These are phyloP conservation scores for Condylura cristata DNA, from an alignment of 2,113 vertebrate species.

Conservation along the genomic window DNA sequence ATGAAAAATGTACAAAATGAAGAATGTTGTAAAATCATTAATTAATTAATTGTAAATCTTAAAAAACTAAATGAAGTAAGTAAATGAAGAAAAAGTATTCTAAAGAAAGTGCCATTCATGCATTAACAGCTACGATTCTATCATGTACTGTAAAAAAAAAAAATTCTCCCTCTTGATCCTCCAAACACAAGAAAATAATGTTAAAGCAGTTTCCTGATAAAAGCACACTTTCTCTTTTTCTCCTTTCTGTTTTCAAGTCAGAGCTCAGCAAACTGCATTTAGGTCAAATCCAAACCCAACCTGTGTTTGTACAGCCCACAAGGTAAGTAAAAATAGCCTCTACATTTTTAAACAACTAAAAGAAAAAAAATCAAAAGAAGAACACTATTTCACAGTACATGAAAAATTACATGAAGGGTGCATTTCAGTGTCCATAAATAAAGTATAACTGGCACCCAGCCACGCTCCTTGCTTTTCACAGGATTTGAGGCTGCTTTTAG, in stretches of 20 bases:
- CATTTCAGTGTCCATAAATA: not conserved
- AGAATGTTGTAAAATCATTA: too few relatives aligned
- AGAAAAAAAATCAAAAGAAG: not conserved
- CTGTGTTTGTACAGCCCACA: not conserved
- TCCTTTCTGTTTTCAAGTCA: not conserved
- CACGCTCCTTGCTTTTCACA: not conserved
- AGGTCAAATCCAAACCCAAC: not conserved
- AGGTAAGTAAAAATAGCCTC: not conserved
- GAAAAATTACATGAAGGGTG: not conserved
- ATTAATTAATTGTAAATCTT: too few relatives aligned
- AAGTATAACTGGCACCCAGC: not conserved
- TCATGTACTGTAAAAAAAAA: not conserved
- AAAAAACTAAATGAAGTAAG: not conserved
- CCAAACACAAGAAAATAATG: not conserved
- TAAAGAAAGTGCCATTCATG: not conserved
- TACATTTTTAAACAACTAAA: not conserved
- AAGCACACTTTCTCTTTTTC: not conserved
- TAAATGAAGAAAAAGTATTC: not conserved
- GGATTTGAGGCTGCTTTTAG: too few relatives aligned
- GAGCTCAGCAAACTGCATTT: not conserved
- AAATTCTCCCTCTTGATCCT: not conserved
- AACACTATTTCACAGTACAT: not conserved
- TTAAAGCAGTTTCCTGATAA: not conserved
- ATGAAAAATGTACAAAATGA: too few relatives aligned
- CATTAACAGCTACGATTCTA: not conserved